phyloP scores from a whole-genome alignment of 2,888 invertebrate species.

The Rhagonycha fulva region DNA sequence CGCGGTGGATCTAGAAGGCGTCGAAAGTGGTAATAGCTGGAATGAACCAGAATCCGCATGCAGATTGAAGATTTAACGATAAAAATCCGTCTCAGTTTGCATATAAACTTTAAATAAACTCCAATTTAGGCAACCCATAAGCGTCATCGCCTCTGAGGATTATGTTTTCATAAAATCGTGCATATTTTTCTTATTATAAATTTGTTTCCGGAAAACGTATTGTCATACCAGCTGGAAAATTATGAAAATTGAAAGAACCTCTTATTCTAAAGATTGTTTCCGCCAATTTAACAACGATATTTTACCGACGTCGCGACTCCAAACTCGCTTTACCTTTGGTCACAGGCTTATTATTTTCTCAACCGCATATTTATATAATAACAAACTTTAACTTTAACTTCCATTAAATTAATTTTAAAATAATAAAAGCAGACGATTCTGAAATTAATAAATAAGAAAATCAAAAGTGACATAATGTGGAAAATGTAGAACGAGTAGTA shows the following conservation, averaged over 20 bases:
- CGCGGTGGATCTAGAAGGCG: conserved; percentile 37
- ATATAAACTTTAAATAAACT: conserved; percentile 35
- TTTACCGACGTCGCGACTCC: conserved; percentile 43
- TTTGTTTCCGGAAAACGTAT: conserved; percentile 43
- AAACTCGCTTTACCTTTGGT: conserved; percentile 49
- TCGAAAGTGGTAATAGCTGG: conserved; percentile 36
- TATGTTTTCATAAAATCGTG: conserved; percentile 14
- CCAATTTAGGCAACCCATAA: conserved; percentile 24
- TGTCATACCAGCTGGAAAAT: conserved; percentile 49
- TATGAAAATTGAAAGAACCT: conserved; percentile 53
- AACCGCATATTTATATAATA: conserved; percentile 38
- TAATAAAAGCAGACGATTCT: neutral
- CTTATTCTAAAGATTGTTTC: conserved; percentile 45
- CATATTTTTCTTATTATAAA: conserved; percentile 36
- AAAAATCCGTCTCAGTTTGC: conserved; percentile 35
- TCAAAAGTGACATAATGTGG: conserved; percentile 4
- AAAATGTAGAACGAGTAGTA: neutral
- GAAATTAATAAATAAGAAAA: neutral
- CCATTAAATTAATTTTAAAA: neutral
- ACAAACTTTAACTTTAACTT: neutral
- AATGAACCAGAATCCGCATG: conserved; percentile 56
- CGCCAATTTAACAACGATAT: conserved; percentile 54
- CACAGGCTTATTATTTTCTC: conserved; percentile 49
- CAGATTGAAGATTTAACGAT: conserved; percentile 43
- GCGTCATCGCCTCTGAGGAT: conserved; percentile 17